Conservation (phyloP, 2,113 vertebrate genomes). For the Epinephelus cyanopodus region DNA sequence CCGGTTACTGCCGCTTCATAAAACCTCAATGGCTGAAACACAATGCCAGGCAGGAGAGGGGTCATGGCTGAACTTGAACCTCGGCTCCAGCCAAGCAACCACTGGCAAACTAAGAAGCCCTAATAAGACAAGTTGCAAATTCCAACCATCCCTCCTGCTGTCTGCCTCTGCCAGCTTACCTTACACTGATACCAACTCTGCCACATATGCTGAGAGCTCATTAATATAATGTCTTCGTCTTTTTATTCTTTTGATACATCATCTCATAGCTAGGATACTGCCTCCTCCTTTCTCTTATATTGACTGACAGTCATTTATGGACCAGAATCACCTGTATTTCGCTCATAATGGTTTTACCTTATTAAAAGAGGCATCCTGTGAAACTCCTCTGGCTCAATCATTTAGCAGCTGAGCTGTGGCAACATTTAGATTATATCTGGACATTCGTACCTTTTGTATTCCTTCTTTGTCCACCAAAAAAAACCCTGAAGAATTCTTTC, state of each 20-base stretch:
- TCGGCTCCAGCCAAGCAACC: conserved; percentile 60
- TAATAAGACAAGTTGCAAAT: conserved; percentile 42
- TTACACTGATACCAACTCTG: background rate
- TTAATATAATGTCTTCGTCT: background rate
- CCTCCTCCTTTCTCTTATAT: background rate
- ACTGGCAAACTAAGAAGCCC: conserved; percentile 52
- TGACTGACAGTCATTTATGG: background rate
- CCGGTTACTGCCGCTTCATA: conserved; percentile 83
- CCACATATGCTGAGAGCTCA: background rate
- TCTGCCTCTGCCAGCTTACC: conserved; percentile 23
- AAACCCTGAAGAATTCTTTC: background rate
- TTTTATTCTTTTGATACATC: background rate
- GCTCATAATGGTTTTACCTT: background rate
- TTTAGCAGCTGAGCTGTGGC: background rate
- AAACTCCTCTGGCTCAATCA: background rate
- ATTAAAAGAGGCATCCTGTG: background rate
- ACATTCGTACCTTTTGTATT: background rate
- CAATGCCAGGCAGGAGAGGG: conserved; percentile 78
- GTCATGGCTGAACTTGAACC: conserved; percentile 83
- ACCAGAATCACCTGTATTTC: background rate
- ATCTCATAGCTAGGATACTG: background rate
- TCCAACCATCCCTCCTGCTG: conserved; percentile 35
- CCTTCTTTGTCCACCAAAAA: background rate
- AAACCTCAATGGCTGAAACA: conserved; percentile 78
- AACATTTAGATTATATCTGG: background rate